A percentile compares a stretch with the other conserved stretches of the same genome.
Evolutionary conservation across 2,888 invertebrate species (phyloP).

Genomic region (Perdita meconis): DNA sequence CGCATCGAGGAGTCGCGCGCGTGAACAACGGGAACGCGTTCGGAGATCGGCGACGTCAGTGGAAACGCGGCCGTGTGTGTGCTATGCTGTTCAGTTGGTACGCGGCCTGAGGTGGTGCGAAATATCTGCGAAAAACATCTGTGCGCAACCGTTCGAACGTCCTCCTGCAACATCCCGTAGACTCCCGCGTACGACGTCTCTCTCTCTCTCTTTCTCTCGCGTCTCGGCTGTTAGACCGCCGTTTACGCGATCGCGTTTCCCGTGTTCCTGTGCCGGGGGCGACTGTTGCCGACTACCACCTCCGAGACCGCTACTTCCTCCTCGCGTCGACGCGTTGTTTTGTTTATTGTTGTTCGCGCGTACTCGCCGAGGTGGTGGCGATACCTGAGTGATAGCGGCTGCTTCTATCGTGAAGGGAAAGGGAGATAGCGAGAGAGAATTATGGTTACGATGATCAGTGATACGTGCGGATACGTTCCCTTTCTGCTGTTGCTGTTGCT

Average conservation of each 20-base stretch:
- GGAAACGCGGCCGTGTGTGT: constrained; percentile 53
- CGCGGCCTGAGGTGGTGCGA: constrained; percentile 45
- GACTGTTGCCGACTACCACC: constrained; percentile 12
- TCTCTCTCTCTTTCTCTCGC: no score
- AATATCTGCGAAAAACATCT: constrained; percentile 31
- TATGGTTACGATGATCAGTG: constrained; percentile 83
- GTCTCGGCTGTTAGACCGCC: no score
- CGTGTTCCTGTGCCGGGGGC: constrained; percentile 18
- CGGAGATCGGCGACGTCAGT: constrained; percentile 50
- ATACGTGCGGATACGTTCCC: constrained; percentile 86
- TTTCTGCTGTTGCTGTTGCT: constrained; percentile 89
- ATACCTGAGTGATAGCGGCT: constrained; percentile 51
- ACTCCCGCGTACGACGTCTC: no score
- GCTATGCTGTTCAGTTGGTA: constrained; percentile 44
- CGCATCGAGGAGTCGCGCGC: constrained; percentile 51
- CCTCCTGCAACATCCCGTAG: no score
- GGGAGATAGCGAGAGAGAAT: constrained; percentile 69
- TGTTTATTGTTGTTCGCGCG: constrained; percentile 61
- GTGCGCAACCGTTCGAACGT: no score
- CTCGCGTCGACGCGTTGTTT: constrained; percentile 58
- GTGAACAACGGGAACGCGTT: constrained; percentile 45
- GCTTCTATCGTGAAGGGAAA: constrained; percentile 41
- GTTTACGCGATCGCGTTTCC: constrained; percentile 9
- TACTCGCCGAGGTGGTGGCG: constrained; percentile 64
- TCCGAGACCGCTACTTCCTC: constrained; percentile 33